Evolutionary conservation across 2,113 vertebrate genomes (phyloP).

Genomic region (Pangasianodon gigas): DNA sequence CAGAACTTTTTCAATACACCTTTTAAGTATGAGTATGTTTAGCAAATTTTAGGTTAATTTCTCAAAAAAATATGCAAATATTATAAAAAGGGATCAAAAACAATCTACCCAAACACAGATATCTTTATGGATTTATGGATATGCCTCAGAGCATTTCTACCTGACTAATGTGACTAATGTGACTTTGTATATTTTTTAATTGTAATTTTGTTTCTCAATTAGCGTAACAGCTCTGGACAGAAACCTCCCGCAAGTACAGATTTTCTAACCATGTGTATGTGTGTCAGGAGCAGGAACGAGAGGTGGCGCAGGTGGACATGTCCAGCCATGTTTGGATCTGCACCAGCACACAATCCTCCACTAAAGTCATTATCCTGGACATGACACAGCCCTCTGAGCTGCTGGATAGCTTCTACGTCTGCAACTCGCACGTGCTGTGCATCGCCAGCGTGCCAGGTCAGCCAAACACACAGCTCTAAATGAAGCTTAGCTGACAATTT

Average conservation of each 20-base stretch:
- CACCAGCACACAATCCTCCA: slow-evolving; percentile 92
- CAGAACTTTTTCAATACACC: not conserved
- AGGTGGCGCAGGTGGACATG: slow-evolving; percentile 75
- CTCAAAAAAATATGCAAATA: not conserved
- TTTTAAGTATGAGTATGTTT: not conserved
- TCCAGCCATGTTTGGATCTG: slow-evolving; percentile 95
- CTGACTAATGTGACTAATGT: not conserved
- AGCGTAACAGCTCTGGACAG: not conserved
- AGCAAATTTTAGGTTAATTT: not conserved
- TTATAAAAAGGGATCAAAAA: not conserved
- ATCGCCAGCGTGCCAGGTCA: slow-evolving; percentile 94
- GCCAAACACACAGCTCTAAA: slow-evolving; percentile 20
- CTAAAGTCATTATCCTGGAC: slow-evolving; percentile 94
- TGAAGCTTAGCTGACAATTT: not conserved
- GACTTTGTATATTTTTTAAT: not conserved
- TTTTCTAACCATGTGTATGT: not conserved
- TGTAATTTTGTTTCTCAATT: not conserved
- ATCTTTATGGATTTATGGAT: not conserved
- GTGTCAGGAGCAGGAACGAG: slow-evolving; percentile 76
- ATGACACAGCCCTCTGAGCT: slow-evolving; percentile 89
- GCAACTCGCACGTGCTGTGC: slow-evolving; percentile 94
- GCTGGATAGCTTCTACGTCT: slow-evolving; percentile 95
- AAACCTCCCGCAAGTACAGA: too few relatives aligned
- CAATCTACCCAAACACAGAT: too few relatives aligned
- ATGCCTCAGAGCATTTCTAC: not conserved